Evolutionary conservation across 1,140 invertebrate species (phyloP), one percentile per base, ranked within the genome.

Genomic region (Chionoecetes opilio): DNA sequence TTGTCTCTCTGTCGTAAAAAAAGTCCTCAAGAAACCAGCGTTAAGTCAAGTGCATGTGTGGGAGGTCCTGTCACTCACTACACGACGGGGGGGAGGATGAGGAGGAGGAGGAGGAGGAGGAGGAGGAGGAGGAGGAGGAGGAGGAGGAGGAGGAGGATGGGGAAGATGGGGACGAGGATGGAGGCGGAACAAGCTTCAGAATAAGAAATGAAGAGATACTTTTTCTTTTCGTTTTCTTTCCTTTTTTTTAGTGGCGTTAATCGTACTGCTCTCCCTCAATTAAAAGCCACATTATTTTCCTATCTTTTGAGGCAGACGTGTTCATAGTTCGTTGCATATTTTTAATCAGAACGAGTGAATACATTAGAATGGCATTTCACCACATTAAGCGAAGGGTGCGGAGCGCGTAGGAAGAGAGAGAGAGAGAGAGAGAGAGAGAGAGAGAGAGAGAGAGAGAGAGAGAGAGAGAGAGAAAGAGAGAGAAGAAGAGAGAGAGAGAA

Each of bases 351-450:
- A 91, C 90, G 90, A 95, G 90, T 92, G 94, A 92, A 95, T 95
- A 95, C 94, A 95, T 95, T 95, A 95, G 94, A 95, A 95, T 95
- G 94, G 94, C 94, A 95, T 95, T 95, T 95, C 94, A 95, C 91
- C 94, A 95, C 94, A 95, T 95, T 95, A 95, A 95, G 53, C 75
- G 41, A 26, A 41, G 93, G 46, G 93, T 46, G 93, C 21, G 53
- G 41, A 87, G n/a, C 31, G 53, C 31, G 14, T 2, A 1, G 35
- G 35, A 21, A 84, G 93, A 32, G 34, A n/a, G 32, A 34, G 37
- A 37, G 63, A 82, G 75, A 63, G 89, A 31, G 21, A 34, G 41
- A 17, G 89, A 41, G 89, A 41, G 35, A 31, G 17, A 53, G 41
- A 53, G 41, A n/a, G 89, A 37, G 34, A 26, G 41, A 35, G 63